phyloP scores from a whole-genome alignment of 2,113 vertebrate species.

The Sander lucioperca region DNA sequence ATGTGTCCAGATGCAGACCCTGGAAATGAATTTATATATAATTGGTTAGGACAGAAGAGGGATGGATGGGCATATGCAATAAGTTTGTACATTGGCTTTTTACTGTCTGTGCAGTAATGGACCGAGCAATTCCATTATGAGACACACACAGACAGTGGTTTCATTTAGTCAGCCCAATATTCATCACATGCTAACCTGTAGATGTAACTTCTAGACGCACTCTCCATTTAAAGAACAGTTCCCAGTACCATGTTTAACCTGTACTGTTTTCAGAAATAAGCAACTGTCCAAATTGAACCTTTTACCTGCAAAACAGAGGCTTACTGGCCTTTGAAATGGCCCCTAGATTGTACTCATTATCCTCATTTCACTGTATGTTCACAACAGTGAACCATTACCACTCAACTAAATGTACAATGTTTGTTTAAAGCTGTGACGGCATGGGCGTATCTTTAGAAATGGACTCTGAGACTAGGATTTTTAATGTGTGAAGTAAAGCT shows the following conservation, averaged over 20 bases:
- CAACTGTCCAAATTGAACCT: neutral
- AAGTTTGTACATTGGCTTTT: conserved; percentile 41
- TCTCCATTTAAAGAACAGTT: neutral
- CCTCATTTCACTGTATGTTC: neutral
- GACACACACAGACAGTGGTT: conserved; percentile 40
- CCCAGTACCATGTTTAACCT: neutral
- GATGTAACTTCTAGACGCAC: neutral
- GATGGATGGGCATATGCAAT: conserved; percentile 67
- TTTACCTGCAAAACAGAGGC: neutral
- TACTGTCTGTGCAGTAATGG: conserved; percentile 54
- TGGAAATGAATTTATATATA: conserved; percentile 70
- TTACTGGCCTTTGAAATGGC: neutral
- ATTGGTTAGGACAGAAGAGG: conserved; percentile 75
- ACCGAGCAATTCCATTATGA: conserved; percentile 58
- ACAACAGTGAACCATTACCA: neutral
- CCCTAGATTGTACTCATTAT: neutral
- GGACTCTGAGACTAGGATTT: neutral
- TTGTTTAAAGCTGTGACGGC: neutral
- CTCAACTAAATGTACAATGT: neutral
- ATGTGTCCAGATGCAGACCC: conserved; percentile 58
- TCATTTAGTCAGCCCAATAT: conserved; percentile 38
- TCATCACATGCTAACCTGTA: conserved; percentile 8
- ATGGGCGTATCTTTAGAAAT: neutral
- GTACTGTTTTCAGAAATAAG: neutral
- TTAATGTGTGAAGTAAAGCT: neutral